Conservation (phyloP, 1,140 invertebrate species). For the Caligus rogercresseyi region DNA sequence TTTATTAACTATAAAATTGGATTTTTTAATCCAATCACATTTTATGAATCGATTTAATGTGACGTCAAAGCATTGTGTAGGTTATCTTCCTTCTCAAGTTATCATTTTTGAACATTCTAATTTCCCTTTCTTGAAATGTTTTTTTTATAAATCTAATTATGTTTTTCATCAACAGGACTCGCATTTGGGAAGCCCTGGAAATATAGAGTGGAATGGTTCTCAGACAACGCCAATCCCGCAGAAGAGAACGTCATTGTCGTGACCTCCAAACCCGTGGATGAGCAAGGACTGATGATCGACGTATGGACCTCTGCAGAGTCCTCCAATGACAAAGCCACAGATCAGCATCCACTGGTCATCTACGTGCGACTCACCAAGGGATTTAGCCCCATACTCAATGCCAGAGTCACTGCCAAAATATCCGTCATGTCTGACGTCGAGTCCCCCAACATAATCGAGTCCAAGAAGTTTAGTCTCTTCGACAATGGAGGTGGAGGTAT, state of each 20-base stretch:
- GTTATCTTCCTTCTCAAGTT: no score
- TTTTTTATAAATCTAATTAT: no score
- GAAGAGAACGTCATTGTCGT: constrained; percentile 12
- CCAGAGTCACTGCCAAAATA: not conserved
- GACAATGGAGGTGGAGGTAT: constrained; percentile 27
- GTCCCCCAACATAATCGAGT: not conserved
- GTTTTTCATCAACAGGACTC: not conserved
- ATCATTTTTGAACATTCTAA: no score
- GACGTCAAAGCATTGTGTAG: no score
- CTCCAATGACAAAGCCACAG: constrained; percentile 4
- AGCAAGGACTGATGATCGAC: not conserved
- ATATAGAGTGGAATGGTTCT: constrained; percentile 7
- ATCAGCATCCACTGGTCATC: constrained; percentile 8
- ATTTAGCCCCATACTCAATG: constrained; percentile 3
- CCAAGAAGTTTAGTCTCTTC: constrained; percentile 7
- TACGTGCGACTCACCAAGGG: constrained; percentile 4
- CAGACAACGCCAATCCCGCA: not conserved
- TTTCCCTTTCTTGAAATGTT: no score
- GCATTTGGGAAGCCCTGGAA: constrained; percentile 10
- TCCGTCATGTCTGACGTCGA: not conserved
- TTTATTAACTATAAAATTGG: not conserved
- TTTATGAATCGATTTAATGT: not conserved
- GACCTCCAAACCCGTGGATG: not conserved
- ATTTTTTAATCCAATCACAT: not conserved
- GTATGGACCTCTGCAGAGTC: constrained; percentile 14